Conservation (phyloP, 37 sponge, comb jelly and placozoan genomes). For the Aphrocallistes beatrix region DNA sequence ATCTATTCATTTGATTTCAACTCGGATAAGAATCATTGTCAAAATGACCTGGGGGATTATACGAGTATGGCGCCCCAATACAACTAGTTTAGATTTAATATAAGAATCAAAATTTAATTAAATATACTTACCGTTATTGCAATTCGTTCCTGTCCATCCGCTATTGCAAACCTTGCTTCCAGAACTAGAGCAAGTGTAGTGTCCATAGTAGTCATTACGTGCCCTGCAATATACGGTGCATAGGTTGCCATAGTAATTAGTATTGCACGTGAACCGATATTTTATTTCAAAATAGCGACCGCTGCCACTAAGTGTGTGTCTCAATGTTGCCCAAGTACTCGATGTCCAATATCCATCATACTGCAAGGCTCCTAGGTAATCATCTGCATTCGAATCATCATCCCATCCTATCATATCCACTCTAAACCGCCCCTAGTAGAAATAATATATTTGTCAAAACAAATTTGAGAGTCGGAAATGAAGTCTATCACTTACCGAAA, state of each 20-base stretch:
- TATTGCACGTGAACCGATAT: not conserved
- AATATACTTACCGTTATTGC: not conserved
- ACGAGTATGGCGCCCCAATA: too few relatives aligned
- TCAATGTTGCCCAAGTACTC: not conserved
- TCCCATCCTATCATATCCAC: not conserved
- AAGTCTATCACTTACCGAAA: not conserved
- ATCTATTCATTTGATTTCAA: too few relatives aligned
- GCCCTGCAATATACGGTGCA: slow-evolving; percentile 18
- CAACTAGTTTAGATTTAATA: not conserved
- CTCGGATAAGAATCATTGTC: too few relatives aligned
- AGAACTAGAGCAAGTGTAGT: slow-evolving; percentile 21
- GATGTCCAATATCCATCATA: not conserved
- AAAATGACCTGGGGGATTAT: too few relatives aligned
- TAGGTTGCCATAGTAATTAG: slow-evolving; percentile 18
- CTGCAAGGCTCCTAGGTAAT: not conserved
- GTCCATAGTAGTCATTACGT: slow-evolving; percentile 5
- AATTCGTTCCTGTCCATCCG: slow-evolving; percentile 23
- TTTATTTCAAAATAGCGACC: not conserved
- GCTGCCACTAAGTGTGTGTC: not conserved
- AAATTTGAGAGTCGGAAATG: too few relatives aligned
- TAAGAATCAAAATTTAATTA: not conserved
- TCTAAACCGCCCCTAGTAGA: not conserved
- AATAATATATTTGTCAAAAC: too few relatives aligned
- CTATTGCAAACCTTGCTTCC: slow-evolving; percentile 5
- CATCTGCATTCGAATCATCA: not conserved